Base-by-base conservation (phyloP, 1,140 invertebrate species). In the Pseudomyrmex cubaensis region DNA sequence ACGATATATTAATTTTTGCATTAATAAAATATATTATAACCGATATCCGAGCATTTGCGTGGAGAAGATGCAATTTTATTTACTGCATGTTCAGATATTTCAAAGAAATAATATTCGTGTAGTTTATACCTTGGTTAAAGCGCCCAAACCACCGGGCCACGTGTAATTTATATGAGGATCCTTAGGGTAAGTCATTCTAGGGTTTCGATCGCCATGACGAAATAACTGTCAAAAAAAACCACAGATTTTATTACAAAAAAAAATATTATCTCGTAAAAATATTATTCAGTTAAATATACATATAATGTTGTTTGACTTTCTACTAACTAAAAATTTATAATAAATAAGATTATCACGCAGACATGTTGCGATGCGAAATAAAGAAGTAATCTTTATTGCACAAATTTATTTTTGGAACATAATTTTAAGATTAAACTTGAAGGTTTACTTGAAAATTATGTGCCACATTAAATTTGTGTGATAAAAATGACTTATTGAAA, bases 151-250 rank as follows among this genome's bases (percentile, higher is more conserved):
- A 82, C 95, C 95, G 10, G 95, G 95, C 97, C 97, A 97, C 54
- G 93, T 89, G 74, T 96, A 95, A 88, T 96, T 94, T 87, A 95
- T 95, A 86, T 96, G 95, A 3, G 96, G 96, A 94, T 98, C 97
- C 90, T 95, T 97, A 54, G 95, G 95, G 85, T 97, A 98, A 4
- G 95, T 95, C 56, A 93, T 88, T 4, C 95, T 95, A 4, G 97
- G 97, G 59, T 95, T 96, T 90, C 97, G 94, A 84, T 97, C 97
- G 48, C 97, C 97, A 95, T 98, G 97, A 17, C 97, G 95, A 88
- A 96, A 97, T 59, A 97, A 78, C 96, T 97, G 87, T 10, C 25
- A 77, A 85, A 64, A 57, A 59, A 78, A 78, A 78, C 0, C 1
- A 76, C 5, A 8, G 25, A 9, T 78, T 44, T 10, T 56, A 0